Conservation (phyloP, 2,113 vertebrate genomes). For the Cyanoramphus novaezelandiae region DNA sequence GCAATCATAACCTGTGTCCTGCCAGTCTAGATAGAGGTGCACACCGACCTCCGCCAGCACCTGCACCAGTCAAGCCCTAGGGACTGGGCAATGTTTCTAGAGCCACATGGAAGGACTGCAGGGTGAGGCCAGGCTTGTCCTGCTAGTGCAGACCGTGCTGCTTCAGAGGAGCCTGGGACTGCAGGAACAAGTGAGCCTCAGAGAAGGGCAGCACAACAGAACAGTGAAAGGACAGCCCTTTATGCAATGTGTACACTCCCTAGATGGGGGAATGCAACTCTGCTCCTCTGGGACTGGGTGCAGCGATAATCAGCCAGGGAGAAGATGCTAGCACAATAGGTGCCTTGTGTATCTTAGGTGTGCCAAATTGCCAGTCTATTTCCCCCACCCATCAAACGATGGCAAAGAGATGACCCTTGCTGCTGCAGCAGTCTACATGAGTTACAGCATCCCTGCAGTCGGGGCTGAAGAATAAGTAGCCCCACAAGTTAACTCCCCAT, state of each 20-base stretch:
- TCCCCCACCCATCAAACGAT: neutral
- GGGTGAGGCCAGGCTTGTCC: neutral
- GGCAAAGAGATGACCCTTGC: neutral
- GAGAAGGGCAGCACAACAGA: neutral
- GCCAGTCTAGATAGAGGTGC: neutral
- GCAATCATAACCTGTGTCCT: neutral
- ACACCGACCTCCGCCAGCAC: neutral
- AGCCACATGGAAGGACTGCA: rapidly evolving
- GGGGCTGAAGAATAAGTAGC: neutral
- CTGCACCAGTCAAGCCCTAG: neutral
- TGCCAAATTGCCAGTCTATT: neutral
- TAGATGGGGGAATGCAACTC: neutral
- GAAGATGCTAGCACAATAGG: neutral
- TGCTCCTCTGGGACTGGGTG: neutral
- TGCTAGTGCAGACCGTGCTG: neutral
- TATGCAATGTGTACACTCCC: rapidly evolving
- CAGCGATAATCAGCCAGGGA: neutral
- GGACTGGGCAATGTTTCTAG: neutral
- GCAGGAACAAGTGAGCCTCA: neutral
- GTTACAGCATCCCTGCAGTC: neutral
- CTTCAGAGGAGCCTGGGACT: neutral
- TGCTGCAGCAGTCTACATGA: rapidly evolving
- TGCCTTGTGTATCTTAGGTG: neutral
- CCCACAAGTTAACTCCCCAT: neutral
- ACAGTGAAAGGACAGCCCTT: neutral